Evolutionary conservation across 2,888 invertebrate species (phyloP), one percentile per base, ranked within the genome.

Genomic region (Actias luna): DNA sequence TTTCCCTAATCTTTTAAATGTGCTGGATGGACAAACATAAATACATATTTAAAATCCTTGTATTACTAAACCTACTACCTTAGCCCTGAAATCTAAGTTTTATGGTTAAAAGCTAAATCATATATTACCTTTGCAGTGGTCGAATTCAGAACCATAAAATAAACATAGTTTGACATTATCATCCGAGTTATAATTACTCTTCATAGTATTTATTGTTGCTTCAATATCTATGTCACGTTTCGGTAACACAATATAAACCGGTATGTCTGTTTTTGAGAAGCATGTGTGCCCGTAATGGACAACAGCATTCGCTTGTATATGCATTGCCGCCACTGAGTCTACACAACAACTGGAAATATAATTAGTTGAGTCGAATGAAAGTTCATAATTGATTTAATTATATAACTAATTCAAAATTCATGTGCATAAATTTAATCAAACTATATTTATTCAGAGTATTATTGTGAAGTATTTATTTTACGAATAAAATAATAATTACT

Each of bases 221-320:
- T 88, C 80, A 5, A 94, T 62, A 76, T 96, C 90, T 12, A 98
- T 74, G 0, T 89, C 70, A 42, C 86, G 82, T 78, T 95, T 95
- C 16, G 95, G 95, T 67, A 96, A 94, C 42, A 98, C 93, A 69
- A 95, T 95, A 61, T 95, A 93, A 5, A 97, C 96, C 0, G 98
- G 97, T 62, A 98, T 92, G 61, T 95, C 93, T 33, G 93, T 92
- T 16, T 96, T 95, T 35, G 97, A 96, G 69, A 97, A 95, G 85
- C 99, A 99, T 0, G 96, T 95, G 76, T 95, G 96, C 0, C 99
- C 99, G 87, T 97, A 99, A 85, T 99, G 99, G 62, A 99, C 94
- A 2, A 99, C 91, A 35, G 96, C 95, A 86, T 99, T 97, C 0
- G 96, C 96, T 63, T 94, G 93, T 7, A 97, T 95, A 85, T 99